A percentile compares a stretch with the other conserved stretches of the same genome.
These are phyloP conservation scores for Rhamphomyia laevipes DNA, from an alignment of 2,888 invertebrate genomes.

Conservation along the genomic window DNA sequence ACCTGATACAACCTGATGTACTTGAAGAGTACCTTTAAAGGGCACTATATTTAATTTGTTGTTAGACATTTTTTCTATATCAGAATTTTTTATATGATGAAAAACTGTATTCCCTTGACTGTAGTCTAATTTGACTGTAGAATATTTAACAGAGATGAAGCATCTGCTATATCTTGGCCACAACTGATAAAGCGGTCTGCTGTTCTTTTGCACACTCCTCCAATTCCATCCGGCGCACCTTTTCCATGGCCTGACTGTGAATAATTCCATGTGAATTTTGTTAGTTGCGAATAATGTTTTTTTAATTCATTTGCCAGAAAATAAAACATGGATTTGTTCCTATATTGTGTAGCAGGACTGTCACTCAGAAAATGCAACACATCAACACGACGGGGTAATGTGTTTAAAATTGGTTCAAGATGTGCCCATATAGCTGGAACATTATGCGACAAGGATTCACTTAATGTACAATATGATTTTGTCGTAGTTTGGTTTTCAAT, in stretches of 20 bases:
- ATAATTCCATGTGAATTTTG: conserved; percentile 4
- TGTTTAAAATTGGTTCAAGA: not conserved
- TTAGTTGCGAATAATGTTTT: not conserved
- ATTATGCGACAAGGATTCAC: not conserved
- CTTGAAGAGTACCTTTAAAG: too few species aligned
- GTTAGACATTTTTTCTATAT: too few species aligned
- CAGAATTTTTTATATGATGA: too few species aligned
- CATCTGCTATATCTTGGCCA: too few species aligned
- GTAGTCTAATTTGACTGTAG: too few species aligned
- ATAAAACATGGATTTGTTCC: conserved; percentile 1
- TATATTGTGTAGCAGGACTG: conserved; percentile 6
- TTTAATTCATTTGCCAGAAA: not conserved
- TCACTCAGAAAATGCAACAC: conserved; percentile 4
- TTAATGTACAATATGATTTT: not conserved
- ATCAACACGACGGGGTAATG: not conserved
- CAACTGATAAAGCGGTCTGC: too few species aligned
- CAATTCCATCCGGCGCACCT: conserved; percentile 6
- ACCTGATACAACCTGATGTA: too few species aligned
- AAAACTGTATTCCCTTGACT: too few species aligned
- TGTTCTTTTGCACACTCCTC: conserved; percentile 1
- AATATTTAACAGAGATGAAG: too few species aligned
- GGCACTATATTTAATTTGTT: too few species aligned
- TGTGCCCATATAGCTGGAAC: conserved; percentile 6
- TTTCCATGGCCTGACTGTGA: conserved; percentile 5
- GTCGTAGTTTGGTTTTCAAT: not conserved